Base-by-base conservation (phyloP, 2,113 vertebrate genomes). In the Galeopterus variegatus region DNA sequence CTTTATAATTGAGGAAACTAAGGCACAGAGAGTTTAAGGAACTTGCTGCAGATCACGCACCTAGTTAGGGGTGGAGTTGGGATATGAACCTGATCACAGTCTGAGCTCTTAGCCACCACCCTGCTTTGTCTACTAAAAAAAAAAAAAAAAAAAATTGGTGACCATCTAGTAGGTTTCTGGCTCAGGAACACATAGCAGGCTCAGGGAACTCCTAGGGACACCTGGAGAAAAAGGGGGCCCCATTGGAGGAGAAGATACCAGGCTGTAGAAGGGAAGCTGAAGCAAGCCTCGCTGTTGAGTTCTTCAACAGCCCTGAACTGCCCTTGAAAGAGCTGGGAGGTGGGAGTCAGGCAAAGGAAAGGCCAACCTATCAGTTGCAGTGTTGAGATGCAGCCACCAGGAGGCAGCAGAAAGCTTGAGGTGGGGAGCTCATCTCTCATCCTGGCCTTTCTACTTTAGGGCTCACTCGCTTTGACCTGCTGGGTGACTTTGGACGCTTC, bases 401-500 rank as follows among this genome's bases (percentile, higher is more conserved):
- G 75, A 92, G 96, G 96, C 95, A 97, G 93, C 93, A 97, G 93
- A 89, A 97, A 97, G 70, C 81, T 88, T 76, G 45, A 80, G 6
- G 64, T 93, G 36, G 45, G 79, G 58, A 62, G 73, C 72, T 69
- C 87, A 94, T 96, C 45, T 84, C 17, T 67, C 33, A 96, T 82
- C n/a, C 60, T 48, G 19, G 41, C 62, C 33, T 94, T 91, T 31
- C 0, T 89, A 86, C 76, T 97, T 54, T 88, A 99, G 99, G 99
- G 11, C 99, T 99, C 98, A 99, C 99, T 41, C 99, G 99, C 60
- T 99, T 99, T 33, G 99, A 99, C 97, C 98, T 99, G 31, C 98
- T 99, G 97, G 99, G 99, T 77, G 99, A 99, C 96, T 99, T 99
- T 76, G 99, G 99, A 62, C 99, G 99, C 26, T 99, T 99, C 96